phyloP scores from a whole-genome alignment of 2,888 invertebrate genomes.

The Loripinus fragilis region DNA sequence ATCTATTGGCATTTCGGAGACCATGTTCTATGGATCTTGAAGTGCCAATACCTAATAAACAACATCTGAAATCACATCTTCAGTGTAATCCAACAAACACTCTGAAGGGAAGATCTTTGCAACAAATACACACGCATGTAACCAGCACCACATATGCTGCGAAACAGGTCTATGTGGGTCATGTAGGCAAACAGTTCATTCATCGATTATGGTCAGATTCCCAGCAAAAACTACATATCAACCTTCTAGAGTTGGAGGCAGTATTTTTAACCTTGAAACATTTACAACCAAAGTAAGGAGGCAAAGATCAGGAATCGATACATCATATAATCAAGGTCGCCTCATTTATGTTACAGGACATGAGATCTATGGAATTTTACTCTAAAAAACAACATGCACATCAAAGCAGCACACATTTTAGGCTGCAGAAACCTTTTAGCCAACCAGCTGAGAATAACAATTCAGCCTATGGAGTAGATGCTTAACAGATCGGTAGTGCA shows the following conservation, averaged over 20 bases:
- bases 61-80: constrained; percentile 22
- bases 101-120: constrained; percentile 20
- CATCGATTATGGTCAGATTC: constrained; percentile 28
- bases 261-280: constrained; percentile 28
- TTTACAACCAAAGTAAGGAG: constrained; percentile 21
- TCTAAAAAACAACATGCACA: background rate
- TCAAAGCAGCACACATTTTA: constrained; percentile 37
- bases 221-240: constrained; percentile 29
- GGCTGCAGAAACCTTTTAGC: constrained; percentile 27
- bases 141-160: constrained; percentile 43
- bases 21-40: constrained; percentile 2
- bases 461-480: constrained; percentile 40
- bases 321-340: constrained; percentile 44
- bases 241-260: constrained; percentile 35
- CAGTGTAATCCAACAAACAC: constrained; percentile 25
- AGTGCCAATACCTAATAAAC: constrained; percentile 15
- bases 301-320: constrained; percentile 45
- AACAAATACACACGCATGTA: background rate
- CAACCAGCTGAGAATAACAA: constrained; percentile 26
- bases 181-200: constrained; percentile 15
- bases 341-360: constrained; percentile 29
- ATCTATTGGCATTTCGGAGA: constrained; percentile 25
- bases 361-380: constrained; percentile 34
- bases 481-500: constrained; percentile 23
- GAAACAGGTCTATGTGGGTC: constrained; percentile 33